These are phyloP conservation scores for Drosophila pseudoananassae DNA, from an alignment of 1,140 invertebrate species.

Conservation along the genomic window DNA sequence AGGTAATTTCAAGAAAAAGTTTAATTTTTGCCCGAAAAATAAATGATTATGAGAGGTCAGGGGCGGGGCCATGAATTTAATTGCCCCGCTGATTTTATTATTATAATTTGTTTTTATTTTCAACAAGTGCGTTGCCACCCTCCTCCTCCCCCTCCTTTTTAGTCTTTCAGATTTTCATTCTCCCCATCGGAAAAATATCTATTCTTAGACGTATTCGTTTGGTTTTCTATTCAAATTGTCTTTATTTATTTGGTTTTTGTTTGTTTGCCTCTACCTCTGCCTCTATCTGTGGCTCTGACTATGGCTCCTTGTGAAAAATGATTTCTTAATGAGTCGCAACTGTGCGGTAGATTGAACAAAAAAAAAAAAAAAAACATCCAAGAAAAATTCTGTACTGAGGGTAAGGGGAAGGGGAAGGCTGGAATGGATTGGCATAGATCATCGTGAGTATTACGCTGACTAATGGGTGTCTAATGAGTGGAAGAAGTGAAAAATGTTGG, in stretches of 20 bases:
- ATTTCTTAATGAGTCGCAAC: slow-evolving; percentile 60
- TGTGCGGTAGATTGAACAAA: slow-evolving; percentile 27
- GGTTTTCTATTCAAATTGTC: slow-evolving; percentile 32
- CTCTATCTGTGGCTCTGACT: too few relatives aligned
- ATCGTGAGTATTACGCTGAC: slow-evolving; percentile 32
- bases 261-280: slow-evolving; percentile 4
- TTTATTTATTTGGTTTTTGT: slow-evolving; percentile 34
- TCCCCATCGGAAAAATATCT: slow-evolving; percentile 1
- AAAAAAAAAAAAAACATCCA: too few relatives aligned
- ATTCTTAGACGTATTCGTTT: slow-evolving; percentile 19
- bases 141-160: too few relatives aligned
- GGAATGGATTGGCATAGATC: slow-evolving; percentile 38
- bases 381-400: not conserved
- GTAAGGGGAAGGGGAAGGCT: not conserved
- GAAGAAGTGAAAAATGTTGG: slow-evolving; percentile 26
- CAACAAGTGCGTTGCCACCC: slow-evolving; percentile 30
- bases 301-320: slow-evolving; percentile 50
- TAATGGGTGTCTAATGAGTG: slow-evolving; percentile 39
- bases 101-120: not conserved
- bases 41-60: slow-evolving; percentile 19
- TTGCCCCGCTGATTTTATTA: slow-evolving; percentile 8
- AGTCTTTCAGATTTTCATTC: not conserved
- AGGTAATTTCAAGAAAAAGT: not conserved
- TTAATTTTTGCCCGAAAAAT: too few relatives aligned
- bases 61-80: not conserved